phyloP scores from a whole-genome alignment of 2,797 vertebrate species.

The Notamacropus eugenii region DNA sequence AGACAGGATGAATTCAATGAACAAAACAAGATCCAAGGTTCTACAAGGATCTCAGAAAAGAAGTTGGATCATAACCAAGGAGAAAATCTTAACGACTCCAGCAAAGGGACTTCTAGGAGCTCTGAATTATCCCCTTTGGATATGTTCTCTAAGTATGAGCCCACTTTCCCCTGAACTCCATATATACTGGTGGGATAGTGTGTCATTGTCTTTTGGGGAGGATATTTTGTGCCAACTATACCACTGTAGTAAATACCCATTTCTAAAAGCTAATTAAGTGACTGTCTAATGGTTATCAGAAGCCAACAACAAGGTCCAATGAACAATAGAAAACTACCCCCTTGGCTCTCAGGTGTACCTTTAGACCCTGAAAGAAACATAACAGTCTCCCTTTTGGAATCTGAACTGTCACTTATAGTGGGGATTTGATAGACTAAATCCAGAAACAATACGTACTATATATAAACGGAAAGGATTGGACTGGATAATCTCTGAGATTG shows the following conservation, averaged over 20 bases:
- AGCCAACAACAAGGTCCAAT: not conserved
- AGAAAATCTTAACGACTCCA: not conserved
- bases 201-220: not conserved
- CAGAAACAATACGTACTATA: not conserved
- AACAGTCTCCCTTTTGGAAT: not conserved
- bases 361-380: not conserved
- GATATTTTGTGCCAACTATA: not conserved
- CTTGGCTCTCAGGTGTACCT: not conserved
- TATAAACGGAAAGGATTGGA: not conserved
- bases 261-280: not conserved
- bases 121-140: not conserved
- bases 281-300: not conserved
- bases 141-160: not conserved
- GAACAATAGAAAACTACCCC: not conserved
- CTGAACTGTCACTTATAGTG: not conserved
- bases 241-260: not conserved
- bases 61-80: not conserved
- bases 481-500: not conserved
- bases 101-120: not conserved
- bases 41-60: not conserved
- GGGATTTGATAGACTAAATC: not conserved
- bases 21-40: not conserved
- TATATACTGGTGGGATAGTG: not conserved
- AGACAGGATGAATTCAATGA: not conserved
- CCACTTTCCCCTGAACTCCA: not conserved